Evolutionary conservation across 2,888 invertebrate species (phyloP).

Genomic region (Campopleginae sp.): DNA sequence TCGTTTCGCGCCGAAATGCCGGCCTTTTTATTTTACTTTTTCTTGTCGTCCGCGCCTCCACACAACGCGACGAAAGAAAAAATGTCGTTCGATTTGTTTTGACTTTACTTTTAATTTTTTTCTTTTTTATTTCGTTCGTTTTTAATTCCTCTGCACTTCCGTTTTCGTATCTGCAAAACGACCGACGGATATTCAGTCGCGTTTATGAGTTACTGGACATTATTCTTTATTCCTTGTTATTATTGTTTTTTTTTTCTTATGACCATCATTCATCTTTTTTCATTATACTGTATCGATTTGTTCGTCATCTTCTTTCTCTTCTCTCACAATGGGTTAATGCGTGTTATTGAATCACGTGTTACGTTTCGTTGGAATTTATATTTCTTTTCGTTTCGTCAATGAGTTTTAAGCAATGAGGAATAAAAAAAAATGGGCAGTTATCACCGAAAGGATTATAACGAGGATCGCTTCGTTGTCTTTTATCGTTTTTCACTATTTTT

Average conservation of each 20-base stretch:
- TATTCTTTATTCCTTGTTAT: background rate
- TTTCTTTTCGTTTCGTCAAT: conserved; percentile 26
- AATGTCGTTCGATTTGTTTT: conserved; percentile 79
- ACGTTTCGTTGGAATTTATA: background rate
- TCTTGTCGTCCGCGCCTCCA: conserved; percentile 67
- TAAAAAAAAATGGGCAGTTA: conserved; percentile 5
- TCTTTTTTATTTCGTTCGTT: conserved; percentile 70
- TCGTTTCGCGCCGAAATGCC: conserved; percentile 62
- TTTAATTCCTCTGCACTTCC: conserved; percentile 44
- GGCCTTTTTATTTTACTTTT: conserved; percentile 66
- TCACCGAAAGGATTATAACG: background rate
- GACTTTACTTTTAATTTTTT: conserved; percentile 65
- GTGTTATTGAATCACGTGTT: conserved; percentile 22
- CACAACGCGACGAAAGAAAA: conserved; percentile 83
- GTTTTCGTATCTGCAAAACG: conserved; percentile 54
- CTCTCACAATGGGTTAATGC: conserved; percentile 18
- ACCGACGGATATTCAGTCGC: background rate
- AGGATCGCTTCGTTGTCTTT: background rate
- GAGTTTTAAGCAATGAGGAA: conserved; percentile 14
- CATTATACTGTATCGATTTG: background rate
- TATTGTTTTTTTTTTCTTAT: background rate
- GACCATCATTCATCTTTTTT: conserved; percentile 1
- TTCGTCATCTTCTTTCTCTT: conserved; percentile 34
- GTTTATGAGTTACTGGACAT: background rate
- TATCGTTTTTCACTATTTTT: background rate